Percentiles rank a stretch among this genome's conserved stretches.
Conservation (phyloP, 2,113 vertebrate genomes). For the Scopus umbretta region DNA sequence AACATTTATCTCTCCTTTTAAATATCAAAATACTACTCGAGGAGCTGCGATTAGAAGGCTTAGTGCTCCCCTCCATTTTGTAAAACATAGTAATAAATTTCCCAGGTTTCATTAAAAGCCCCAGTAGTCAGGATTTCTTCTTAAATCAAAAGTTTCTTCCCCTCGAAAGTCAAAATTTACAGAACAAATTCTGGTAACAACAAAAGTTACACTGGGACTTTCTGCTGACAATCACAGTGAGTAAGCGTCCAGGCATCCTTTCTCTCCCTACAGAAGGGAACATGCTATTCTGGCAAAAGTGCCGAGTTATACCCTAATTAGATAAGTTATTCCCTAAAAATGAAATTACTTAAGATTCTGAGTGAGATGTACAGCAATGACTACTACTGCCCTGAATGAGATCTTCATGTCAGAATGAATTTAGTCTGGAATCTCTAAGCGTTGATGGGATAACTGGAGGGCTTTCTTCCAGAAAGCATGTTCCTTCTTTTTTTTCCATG, state of each 20-base stretch:
- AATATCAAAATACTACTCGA: neutral
- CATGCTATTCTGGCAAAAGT: neutral
- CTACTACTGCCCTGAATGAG: neutral
- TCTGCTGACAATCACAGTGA: neutral
- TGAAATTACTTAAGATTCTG: neutral
- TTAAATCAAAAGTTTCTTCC: neutral
- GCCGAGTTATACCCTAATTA: neutral
- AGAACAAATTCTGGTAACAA: neutral
- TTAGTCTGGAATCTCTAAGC: neutral
- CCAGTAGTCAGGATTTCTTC: neutral
- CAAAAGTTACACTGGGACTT: neutral
- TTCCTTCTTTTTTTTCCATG: neutral
- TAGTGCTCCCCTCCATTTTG: neutral
- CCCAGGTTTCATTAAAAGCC: neutral
- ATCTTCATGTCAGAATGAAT: neutral
- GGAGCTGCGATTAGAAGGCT: neutral
- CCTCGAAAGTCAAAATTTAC: neutral
- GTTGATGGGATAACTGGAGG: neutral
- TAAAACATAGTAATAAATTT: neutral
- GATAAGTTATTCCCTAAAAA: neutral
- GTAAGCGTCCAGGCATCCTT: neutral
- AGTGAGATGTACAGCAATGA: neutral
- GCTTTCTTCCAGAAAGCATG: neutral
- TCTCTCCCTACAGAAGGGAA: neutral
- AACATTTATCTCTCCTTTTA: neutral